Evolutionary conservation across 2,113 vertebrate species (phyloP).

Genomic region (Pachycephala philippinensis): DNA sequence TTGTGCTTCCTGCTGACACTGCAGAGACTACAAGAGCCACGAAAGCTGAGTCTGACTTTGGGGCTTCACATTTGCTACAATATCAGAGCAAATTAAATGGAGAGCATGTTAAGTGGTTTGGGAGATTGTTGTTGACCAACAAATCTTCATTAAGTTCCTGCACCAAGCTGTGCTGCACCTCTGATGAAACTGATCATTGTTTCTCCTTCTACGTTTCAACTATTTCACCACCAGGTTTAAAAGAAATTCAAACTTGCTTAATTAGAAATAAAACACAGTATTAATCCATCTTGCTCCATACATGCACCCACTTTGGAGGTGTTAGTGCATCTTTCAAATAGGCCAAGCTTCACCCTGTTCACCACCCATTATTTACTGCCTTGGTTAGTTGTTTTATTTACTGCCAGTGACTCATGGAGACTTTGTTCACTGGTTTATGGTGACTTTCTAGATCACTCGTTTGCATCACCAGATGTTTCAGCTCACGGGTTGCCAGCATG

Average conservation of each 20-base stretch:
- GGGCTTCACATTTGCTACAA: neutral
- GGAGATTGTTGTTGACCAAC: constrained; percentile 25
- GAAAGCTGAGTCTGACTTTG: neutral
- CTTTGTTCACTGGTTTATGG: neutral
- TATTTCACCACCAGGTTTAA: neutral
- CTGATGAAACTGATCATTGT: neutral
- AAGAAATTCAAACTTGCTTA: neutral
- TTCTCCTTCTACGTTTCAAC: neutral
- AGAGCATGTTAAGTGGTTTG: neutral
- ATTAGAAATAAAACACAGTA: neutral
- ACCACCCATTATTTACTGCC: neutral
- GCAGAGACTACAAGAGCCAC: neutral
- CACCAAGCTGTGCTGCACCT: constrained; percentile 16
- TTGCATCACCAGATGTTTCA: neutral
- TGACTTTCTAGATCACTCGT: neutral
- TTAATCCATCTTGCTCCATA: neutral
- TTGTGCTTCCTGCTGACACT: constrained; percentile 2
- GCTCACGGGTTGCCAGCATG: neutral
- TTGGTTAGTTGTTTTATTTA: neutral
- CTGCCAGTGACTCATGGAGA: neutral
- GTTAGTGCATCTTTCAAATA: neutral
- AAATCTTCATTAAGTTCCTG: constrained; percentile 14
- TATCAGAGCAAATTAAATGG: neutral
- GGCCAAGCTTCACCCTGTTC: neutral
- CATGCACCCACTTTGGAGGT: neutral